A percentile compares a stretch with the other conserved stretches of the same genome.
phyloP scores from a whole-genome alignment of 2,797 vertebrate genomes.

The Nasua narica region DNA sequence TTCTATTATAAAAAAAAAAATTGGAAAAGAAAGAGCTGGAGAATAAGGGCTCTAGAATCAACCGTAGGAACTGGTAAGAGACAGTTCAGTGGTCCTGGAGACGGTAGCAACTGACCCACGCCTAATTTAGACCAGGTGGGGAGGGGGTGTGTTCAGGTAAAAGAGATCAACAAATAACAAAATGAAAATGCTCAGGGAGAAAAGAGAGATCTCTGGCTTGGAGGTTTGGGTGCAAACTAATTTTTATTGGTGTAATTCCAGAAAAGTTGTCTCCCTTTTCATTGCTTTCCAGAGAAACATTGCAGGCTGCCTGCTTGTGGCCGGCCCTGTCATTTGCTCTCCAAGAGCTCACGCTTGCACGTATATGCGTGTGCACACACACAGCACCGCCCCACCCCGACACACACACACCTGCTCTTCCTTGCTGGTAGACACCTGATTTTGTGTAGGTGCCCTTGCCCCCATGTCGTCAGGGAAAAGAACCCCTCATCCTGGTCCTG shows the following conservation, averaged over 20 bases:
- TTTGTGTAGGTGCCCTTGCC: neutral
- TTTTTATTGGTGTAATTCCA: neutral
- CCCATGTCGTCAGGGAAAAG: neutral
- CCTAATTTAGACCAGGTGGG: neutral
- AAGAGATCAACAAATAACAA: neutral
- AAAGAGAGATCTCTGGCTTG: neutral
- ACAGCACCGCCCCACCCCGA: too few relatives aligned
- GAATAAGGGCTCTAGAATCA: neutral
- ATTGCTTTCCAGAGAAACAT: neutral
- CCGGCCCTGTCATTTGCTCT: neutral
- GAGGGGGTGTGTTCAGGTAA: neutral
- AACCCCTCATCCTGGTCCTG: neutral
- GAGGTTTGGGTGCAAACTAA: neutral
- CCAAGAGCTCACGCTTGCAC: neutral
- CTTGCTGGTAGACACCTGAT: neutral
- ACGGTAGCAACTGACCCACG: neutral
- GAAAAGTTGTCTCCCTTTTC: neutral
- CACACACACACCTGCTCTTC: neutral
- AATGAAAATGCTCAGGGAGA: neutral
- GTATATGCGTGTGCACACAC: too few relatives aligned
- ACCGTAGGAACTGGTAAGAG: neutral
- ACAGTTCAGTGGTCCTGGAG: fast-evolving
- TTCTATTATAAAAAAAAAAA: neutral
- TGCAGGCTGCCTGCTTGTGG: neutral
- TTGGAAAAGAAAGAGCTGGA: neutral